Percentiles rank a stretch among this genome's conserved stretches.
Evolutionary conservation across 30 jellyfish, hydroid and myxozoan species (phyloP).

Genomic region (Cassiopea xamachana): DNA sequence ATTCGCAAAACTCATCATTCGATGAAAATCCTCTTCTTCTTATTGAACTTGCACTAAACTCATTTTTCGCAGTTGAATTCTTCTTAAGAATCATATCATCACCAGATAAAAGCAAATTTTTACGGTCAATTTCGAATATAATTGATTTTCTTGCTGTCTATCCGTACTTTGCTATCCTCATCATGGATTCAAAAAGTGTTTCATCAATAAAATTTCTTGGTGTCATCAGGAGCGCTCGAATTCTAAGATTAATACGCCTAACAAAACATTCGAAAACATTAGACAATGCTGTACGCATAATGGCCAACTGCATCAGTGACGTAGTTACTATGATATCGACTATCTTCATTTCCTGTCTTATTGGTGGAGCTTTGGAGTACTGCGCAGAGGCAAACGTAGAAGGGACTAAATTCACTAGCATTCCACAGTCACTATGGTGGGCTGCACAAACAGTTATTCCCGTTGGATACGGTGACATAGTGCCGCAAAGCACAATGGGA

Average conservation of each 20-base stretch:
- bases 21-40: constrained; percentile 50
- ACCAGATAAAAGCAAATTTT: constrained; percentile 67
- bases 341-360: constrained; percentile 49
- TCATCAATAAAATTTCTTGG: constrained; percentile 55
- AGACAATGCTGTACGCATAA: constrained; percentile 59
- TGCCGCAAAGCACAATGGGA: constrained; percentile 78
- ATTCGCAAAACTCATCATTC: not conserved
- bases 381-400: constrained; percentile 58
- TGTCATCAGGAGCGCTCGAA: constrained; percentile 72
- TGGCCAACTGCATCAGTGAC: constrained; percentile 64
- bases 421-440: constrained; percentile 92
- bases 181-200: constrained; percentile 35
- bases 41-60: constrained; percentile 63
- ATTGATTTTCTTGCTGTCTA: constrained; percentile 76
- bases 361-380: constrained; percentile 68
- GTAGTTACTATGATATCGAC: constrained; percentile 55
- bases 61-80: constrained; percentile 72
- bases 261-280: constrained; percentile 73
- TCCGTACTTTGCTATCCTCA: constrained; percentile 73
- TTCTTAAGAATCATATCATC: constrained; percentile 53
- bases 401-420: constrained; percentile 66
- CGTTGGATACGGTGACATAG: constrained; percentile 89
- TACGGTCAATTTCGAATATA: constrained; percentile 52
- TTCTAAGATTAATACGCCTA: constrained; percentile 71
- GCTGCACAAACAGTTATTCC: constrained; percentile 82